These are phyloP conservation scores for Pandemis cinnamomeana DNA, from an alignment of 2,888 invertebrate species.

Conservation along the genomic window DNA sequence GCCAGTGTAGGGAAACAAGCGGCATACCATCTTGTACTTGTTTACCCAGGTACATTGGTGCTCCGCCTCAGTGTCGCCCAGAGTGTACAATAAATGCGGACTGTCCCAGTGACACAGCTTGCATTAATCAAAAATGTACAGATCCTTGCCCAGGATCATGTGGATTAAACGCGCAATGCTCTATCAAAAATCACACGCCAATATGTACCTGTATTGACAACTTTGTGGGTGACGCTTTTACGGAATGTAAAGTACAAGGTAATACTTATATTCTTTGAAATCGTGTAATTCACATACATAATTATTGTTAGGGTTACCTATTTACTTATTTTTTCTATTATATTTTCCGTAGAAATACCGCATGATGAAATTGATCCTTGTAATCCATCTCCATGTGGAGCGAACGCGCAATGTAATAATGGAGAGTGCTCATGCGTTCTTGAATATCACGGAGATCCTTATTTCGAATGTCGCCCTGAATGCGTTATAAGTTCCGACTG, in stretches of 20 bases:
- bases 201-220: constrained; percentile 89
- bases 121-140: constrained; percentile 89
- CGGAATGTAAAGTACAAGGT: constrained; percentile 84
- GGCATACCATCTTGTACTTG: constrained; percentile 87
- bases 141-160: constrained; percentile 94
- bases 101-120: constrained; percentile 90
- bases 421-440: constrained; percentile 86
- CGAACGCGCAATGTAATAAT: constrained; percentile 84
- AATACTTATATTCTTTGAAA: constrained; percentile 45
- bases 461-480: constrained; percentile 88
- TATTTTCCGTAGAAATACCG: constrained; percentile 48
- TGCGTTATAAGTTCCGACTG: constrained; percentile 89
- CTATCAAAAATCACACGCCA: constrained; percentile 89
- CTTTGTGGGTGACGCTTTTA: constrained; percentile 90
- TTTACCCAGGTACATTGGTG: constrained; percentile 86
- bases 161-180: constrained; percentile 86
- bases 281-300: too few species aligned
- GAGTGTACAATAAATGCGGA: constrained; percentile 90
- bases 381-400: constrained; percentile 87
- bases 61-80: constrained; percentile 88
- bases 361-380: constrained; percentile 81
- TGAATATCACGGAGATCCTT: constrained; percentile 88
- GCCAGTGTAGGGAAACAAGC: constrained; percentile 86
- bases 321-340: neutral
- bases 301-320: neutral